Evolutionary conservation across 2,113 vertebrate genomes (phyloP), one percentile per base, ranked within the genome.

Genomic region (Dipodomys stephensi): DNA sequence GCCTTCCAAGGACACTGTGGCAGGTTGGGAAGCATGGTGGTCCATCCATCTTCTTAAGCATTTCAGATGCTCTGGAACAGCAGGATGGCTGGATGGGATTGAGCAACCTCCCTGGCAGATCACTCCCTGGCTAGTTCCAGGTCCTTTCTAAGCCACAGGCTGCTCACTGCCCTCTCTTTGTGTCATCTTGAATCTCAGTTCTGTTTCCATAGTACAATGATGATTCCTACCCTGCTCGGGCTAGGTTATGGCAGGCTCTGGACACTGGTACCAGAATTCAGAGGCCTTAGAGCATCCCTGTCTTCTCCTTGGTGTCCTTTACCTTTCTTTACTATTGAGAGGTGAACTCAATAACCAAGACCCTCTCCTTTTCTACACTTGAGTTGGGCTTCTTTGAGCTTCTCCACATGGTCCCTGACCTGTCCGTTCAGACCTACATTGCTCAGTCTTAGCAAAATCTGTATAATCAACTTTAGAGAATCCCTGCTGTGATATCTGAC

Each of bases 81-180:
- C n/a, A 88, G 65, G 19, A 30, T 7, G 46, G 5, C 49, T 39
- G 18, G 62, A 60, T 69, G 2, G 0, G 25, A 3, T 30, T 90
- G 67, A 89, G 81, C n/a, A 93, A 93, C 78, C 12, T 76, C 46
- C 30, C 74, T 65, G 79, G 44, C 53, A 57, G 46, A 39, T 23
- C 53, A 32, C 28, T 69, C 27, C 67, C 64, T 25, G 20, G 10
- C 13, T 19, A 9, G 44, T 72, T 46, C 86, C 60, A 73, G 16
- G 78, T 93, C 30, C 67, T 57, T 82, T 60, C 49, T 71, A 84
- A n/a, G 73, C 32, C 25, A 20, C 23, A 25, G 9, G 69, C 84
- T 44, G 71, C 23, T n/a, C 18, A 27, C 60, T 68, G 87, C 20
- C 39, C 11, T 89, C 32, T 69, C 39, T 7, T 57, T 80, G 60